Conservation (phyloP, 37 sponge, comb jelly and placozoan species). For the Mnemiopsis leidyi region DNA sequence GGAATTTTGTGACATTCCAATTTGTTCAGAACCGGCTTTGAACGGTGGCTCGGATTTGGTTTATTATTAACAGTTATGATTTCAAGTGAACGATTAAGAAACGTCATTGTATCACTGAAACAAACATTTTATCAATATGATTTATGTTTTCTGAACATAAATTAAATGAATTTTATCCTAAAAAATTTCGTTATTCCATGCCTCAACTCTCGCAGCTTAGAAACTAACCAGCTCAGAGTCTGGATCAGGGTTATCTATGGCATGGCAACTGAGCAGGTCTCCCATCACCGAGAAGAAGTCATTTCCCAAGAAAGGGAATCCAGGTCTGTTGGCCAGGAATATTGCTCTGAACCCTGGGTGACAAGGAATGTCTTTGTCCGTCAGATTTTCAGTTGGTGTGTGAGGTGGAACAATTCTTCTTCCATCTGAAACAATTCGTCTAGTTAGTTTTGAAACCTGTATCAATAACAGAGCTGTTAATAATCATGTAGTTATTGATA, state of each 20-base stretch:
- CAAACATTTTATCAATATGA: too few species aligned
- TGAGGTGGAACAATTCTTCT: conserved; percentile 74
- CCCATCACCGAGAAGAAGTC: conserved; percentile 92
- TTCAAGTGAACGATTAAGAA: too few species aligned
- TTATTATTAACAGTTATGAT: too few species aligned
- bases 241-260: conserved; percentile 87
- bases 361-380: conserved; percentile 66
- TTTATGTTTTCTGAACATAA: too few species aligned
- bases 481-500: background rate
- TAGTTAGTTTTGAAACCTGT: background rate
- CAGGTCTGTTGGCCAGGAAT: conserved; percentile 90
- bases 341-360: conserved; percentile 90
- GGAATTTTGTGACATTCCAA: too few species aligned
- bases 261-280: conserved; percentile 90
- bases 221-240: conserved; percentile 81
- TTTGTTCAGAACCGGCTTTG: too few species aligned
- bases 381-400: background rate
- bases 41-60: too few species aligned
- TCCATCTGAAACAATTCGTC: conserved; percentile 71
- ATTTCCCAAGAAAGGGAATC: conserved; percentile 95
- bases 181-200: too few species aligned
- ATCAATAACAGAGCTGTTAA: background rate
- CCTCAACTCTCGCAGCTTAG: too few species aligned
- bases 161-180: too few species aligned
- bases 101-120: too few species aligned